phyloP scores from a whole-genome alignment of 2,888 invertebrate species.

The Heliothis peltigera region DNA sequence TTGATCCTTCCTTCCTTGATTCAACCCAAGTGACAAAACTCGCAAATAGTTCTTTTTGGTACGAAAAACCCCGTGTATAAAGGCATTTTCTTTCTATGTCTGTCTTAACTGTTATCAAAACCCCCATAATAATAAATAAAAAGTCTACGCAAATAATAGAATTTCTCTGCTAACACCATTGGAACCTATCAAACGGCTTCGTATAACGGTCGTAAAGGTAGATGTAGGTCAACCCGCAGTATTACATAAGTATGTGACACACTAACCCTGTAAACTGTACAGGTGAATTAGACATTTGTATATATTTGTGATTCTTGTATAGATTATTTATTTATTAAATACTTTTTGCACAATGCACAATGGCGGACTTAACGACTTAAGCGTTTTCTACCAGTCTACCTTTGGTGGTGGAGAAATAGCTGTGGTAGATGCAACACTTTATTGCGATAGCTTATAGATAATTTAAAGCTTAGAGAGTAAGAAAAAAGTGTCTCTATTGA shows the following conservation, averaged over 20 bases:
- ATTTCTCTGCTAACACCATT: neutral
- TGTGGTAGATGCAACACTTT: no score
- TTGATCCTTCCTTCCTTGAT: no score
- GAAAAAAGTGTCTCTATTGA: no score
- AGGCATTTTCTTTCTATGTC: neutral
- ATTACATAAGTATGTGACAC: slow-evolving; percentile 40
- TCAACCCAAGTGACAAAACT: no score
- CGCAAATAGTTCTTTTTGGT: no score
- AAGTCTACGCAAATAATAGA: neutral
- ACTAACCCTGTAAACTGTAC: slow-evolving; percentile 13
- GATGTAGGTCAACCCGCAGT: slow-evolving; percentile 39
- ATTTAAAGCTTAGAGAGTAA: no score
- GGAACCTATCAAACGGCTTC: slow-evolving; percentile 18
- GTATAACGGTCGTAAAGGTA: slow-evolving; percentile 7
- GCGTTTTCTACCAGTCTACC: no score
- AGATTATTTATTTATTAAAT: neutral
- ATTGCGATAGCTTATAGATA: no score
- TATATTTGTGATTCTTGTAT: neutral
- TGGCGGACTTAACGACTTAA: no score
- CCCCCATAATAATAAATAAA: neutral
- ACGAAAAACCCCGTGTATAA: neutral
- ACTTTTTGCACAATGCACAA: no score
- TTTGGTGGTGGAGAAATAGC: no score
- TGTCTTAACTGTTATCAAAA: neutral
- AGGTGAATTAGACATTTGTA: slow-evolving; percentile 12